Percentiles rank a stretch among this genome's conserved stretches.
Conservation (phyloP, 2,888 invertebrate genomes). For the Gandaritis pyraliata region DNA sequence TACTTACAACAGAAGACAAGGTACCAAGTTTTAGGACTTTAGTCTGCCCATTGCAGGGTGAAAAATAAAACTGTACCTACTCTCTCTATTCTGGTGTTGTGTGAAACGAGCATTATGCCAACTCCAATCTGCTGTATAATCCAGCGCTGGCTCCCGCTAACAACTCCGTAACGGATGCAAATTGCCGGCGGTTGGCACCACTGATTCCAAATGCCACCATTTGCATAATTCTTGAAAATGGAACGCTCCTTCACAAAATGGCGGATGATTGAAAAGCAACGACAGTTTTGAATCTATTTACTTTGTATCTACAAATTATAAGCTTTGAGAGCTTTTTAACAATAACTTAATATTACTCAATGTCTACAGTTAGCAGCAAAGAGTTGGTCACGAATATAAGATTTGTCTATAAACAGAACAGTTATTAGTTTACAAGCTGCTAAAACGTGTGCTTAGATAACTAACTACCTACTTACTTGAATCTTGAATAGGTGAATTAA, state of each 20-base stretch:
- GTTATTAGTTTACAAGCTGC: neutral
- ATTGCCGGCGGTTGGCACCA: slow-evolving; percentile 77
- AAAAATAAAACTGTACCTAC: too few species aligned
- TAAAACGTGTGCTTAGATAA: neutral
- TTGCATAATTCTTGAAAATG: slow-evolving; percentile 76
- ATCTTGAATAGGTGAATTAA: neutral
- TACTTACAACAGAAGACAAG: too few species aligned
- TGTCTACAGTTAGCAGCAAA: neutral
- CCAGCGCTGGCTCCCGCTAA: slow-evolving; percentile 63
- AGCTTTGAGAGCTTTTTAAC: neutral
- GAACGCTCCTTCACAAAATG: slow-evolving; percentile 61
- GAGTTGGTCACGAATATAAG: neutral
- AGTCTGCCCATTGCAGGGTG: too few species aligned
- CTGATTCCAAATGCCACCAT: slow-evolving; percentile 79
- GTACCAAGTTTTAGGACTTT: too few species aligned
- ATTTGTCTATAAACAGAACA: neutral
- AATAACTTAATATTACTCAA: neutral
- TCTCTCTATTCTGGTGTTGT: too few species aligned
- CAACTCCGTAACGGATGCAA: slow-evolving; percentile 78
- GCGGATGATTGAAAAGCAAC: slow-evolving; percentile 66
- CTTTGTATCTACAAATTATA: slow-evolving; percentile 27
- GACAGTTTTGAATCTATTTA: slow-evolving; percentile 56
- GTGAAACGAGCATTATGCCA: slow-evolving; percentile 1
- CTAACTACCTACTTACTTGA: neutral
- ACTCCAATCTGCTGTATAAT: slow-evolving; percentile 23